Percentiles rank a stretch among this genome's conserved stretches.
Evolutionary conservation across 2,113 vertebrate genomes (phyloP).

Genomic region (Chroicocephalus ridibundus): DNA sequence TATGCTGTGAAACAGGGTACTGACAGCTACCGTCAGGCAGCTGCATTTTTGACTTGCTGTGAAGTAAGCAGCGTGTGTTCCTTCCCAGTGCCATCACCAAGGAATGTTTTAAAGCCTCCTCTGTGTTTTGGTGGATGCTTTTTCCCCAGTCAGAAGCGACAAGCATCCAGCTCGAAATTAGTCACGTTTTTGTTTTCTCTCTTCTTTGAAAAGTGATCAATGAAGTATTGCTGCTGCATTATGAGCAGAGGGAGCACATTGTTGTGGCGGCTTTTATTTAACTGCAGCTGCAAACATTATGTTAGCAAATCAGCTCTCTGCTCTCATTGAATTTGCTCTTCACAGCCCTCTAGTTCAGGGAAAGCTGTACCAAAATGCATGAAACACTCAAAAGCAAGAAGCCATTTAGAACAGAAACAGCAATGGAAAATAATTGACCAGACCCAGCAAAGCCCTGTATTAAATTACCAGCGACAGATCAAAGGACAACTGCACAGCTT

Average conservation of each 20-base stretch:
- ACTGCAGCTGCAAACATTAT: neutral
- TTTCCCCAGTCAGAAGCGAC: neutral
- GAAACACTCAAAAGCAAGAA: conserved; percentile 4
- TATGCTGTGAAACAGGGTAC: neutral
- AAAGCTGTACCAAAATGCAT: neutral
- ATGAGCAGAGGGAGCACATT: neutral
- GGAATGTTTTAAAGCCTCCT: neutral
- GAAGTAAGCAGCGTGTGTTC: neutral
- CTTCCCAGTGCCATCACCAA: neutral
- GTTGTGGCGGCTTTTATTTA: neutral
- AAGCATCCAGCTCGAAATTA: neutral
- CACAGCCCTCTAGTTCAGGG: neutral
- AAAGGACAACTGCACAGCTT: conserved; percentile 36
- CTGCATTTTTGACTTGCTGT: neutral
- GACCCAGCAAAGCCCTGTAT: neutral
- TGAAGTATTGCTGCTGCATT: neutral
- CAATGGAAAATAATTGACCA: neutral
- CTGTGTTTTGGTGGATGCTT: neutral
- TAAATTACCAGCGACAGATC: conserved; percentile 43
- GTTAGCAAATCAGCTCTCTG: neutral
- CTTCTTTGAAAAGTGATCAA: neutral
- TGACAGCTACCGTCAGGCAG: rapidly evolving
- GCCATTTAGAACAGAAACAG: conserved; percentile 12
- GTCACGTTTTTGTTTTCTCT: neutral
- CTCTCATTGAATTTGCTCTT: neutral